Conservation (phyloP, 2,888 invertebrate species). For the Epinotia demarniana region DNA sequence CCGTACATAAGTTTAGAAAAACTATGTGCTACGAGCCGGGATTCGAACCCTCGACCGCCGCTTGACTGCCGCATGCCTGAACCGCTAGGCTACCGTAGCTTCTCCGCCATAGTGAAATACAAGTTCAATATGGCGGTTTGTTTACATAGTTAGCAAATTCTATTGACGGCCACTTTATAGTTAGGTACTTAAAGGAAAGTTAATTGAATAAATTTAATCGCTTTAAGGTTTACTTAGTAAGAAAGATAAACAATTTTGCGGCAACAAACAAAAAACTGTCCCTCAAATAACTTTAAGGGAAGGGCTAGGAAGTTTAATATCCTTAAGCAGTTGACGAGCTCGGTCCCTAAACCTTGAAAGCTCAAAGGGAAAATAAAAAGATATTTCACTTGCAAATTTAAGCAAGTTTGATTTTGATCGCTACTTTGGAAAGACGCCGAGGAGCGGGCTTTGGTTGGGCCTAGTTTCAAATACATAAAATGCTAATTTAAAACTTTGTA, state of each 20-base stretch:
- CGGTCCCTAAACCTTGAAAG: conserved; percentile 64
- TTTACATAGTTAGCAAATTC: too few species aligned
- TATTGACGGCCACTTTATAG: too few species aligned
- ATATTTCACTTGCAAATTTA: conserved; percentile 72
- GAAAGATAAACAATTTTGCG: conserved; percentile 43
- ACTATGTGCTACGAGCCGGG: too few species aligned
- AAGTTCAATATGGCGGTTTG: too few species aligned
- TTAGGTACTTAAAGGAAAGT: conserved; percentile 13
- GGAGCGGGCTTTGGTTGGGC: conserved; percentile 57
- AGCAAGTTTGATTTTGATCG: conserved; percentile 72
- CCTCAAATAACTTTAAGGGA: conserved; percentile 53
- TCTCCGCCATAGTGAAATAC: too few species aligned
- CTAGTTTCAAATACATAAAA: conserved; percentile 57
- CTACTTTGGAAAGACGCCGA: conserved; percentile 61
- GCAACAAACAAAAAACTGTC: conserved; percentile 48
- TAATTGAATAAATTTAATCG: conserved; percentile 33
- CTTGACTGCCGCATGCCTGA: too few species aligned
- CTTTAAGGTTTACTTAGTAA: conserved; percentile 39
- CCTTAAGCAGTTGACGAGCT: conserved; percentile 67
- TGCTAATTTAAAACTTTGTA: conserved; percentile 52
- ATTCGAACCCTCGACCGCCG: too few species aligned
- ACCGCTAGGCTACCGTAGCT: too few species aligned
- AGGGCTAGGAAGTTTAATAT: conserved; percentile 64
- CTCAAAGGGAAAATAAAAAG: conserved; percentile 75
- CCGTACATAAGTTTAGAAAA: too few species aligned